These are phyloP conservation scores for Equus quagga DNA, from an alignment of 2,113 vertebrate genomes.

Conservation along the genomic window DNA sequence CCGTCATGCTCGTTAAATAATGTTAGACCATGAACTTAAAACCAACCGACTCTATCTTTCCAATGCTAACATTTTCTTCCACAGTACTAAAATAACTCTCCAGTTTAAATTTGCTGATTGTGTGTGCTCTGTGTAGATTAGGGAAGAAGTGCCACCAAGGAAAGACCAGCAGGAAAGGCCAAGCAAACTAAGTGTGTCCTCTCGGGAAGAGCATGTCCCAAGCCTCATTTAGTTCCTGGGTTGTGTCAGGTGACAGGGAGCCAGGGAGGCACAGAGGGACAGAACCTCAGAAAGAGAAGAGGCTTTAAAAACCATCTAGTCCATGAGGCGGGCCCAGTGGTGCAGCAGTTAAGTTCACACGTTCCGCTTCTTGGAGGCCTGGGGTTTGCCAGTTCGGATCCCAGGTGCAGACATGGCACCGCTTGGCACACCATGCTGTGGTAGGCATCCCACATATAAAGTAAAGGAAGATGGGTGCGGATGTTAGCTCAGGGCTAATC, in stretches of 20 bases:
- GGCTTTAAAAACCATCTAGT: neutral
- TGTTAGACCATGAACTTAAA: slow-evolving; percentile 60
- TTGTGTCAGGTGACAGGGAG: neutral
- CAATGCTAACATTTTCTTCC: slow-evolving; percentile 54
- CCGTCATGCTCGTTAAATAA: slow-evolving; percentile 61
- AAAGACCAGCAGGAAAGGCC: neutral
- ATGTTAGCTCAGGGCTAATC: no score
- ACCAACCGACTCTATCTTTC: slow-evolving; percentile 50
- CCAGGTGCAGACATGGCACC: no score
- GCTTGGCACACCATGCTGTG: no score
- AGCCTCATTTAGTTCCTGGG: neutral
- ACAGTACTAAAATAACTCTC: slow-evolving; percentile 58
- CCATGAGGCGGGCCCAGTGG: no score
- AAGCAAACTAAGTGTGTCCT: neutral
- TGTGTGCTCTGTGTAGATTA: slow-evolving; percentile 17
- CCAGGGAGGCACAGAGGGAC: neutral
- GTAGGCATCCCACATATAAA: no score
- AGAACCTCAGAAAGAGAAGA: neutral
- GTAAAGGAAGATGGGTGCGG: no score
- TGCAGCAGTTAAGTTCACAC: no score
- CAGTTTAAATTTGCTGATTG: slow-evolving; percentile 48
- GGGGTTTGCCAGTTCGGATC: no score
- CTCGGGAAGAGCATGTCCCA: slow-evolving; percentile 1
- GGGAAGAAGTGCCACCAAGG: neutral
- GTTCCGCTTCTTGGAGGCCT: no score